These are phyloP conservation scores for Otocyon megalotis DNA, from an alignment of 2,113 vertebrate genomes.

Conservation along the genomic window DNA sequence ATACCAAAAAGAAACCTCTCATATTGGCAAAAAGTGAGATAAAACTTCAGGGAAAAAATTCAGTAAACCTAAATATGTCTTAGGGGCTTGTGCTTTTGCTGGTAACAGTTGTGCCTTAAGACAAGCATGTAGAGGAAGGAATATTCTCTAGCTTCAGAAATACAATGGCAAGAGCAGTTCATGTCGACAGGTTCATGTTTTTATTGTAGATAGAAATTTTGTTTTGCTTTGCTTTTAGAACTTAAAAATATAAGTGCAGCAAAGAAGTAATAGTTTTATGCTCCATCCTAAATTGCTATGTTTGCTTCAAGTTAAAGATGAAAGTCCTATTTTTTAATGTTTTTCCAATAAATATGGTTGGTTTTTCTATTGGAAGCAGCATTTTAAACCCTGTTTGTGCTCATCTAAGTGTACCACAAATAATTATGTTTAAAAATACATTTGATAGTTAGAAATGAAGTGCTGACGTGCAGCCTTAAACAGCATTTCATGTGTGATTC, in stretches of 20 bases:
- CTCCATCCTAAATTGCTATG: not conserved
- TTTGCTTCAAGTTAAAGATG: not conserved
- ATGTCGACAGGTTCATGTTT: not conserved
- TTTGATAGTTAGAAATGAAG: not conserved
- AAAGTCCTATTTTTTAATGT: not conserved
- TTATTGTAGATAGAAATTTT: not conserved
- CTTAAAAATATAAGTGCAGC: not conserved
- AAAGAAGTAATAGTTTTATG: not conserved
- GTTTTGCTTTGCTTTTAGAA: slow-evolving; percentile 39
- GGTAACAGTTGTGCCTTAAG: not conserved
- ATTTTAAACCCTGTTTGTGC: not conserved
- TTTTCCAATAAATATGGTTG: not conserved
- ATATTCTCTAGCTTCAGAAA: not conserved
- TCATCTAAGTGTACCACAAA: not conserved
- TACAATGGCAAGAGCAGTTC: not conserved
- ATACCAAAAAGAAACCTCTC: not conserved
- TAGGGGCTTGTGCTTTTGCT: not conserved
- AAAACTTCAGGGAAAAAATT: not conserved
- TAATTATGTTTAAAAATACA: not conserved
- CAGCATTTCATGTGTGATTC: not conserved
- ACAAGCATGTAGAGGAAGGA: not conserved
- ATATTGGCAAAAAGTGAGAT: not conserved
- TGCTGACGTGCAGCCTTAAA: not conserved
- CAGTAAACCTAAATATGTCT: not conserved
- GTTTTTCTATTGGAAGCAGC: not conserved